Evolutionary conservation across 2,797 vertebrate genomes (phyloP).

Genomic region (Tangara arthus): DNA sequence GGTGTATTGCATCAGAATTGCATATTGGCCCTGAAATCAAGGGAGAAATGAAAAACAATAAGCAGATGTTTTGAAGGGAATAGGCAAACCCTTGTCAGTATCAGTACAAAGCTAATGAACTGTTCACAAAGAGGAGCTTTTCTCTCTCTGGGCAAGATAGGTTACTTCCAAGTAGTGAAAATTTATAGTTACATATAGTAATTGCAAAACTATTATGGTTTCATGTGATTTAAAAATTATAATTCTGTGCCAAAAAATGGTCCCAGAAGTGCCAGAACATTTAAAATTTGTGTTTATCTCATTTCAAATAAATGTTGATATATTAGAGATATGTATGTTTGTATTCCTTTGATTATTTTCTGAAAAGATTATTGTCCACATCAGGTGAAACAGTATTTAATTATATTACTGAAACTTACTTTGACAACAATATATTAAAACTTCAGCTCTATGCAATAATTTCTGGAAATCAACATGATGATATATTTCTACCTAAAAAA

Average conservation of each 20-base stretch:
- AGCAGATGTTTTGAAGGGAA: not conserved
- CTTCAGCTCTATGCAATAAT: not conserved
- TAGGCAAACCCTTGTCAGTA: not conserved
- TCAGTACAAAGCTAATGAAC: not conserved
- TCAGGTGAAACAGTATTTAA: not conserved
- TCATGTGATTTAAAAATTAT: not conserved
- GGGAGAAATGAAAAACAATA: not conserved
- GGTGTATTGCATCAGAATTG: not conserved
- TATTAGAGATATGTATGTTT: not conserved
- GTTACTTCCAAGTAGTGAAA: not conserved
- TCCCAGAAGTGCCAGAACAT: not conserved
- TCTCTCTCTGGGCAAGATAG: not conserved
- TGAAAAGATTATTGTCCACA: not conserved
- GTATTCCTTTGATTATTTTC: not conserved
- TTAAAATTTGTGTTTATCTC: not conserved
- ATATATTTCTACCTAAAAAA: not conserved
- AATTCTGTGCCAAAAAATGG: not conserved
- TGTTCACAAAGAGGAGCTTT: not conserved
- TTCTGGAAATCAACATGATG: not conserved
- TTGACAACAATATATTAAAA: not conserved
- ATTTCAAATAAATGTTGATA: not conserved
- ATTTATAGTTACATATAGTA: not conserved
- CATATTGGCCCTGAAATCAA: not conserved
- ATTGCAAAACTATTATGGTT: not conserved
- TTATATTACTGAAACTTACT: not conserved